These are phyloP conservation scores for Lepidurus packardi DNA, from an alignment of 1,140 invertebrate species.

Conservation along the genomic window DNA sequence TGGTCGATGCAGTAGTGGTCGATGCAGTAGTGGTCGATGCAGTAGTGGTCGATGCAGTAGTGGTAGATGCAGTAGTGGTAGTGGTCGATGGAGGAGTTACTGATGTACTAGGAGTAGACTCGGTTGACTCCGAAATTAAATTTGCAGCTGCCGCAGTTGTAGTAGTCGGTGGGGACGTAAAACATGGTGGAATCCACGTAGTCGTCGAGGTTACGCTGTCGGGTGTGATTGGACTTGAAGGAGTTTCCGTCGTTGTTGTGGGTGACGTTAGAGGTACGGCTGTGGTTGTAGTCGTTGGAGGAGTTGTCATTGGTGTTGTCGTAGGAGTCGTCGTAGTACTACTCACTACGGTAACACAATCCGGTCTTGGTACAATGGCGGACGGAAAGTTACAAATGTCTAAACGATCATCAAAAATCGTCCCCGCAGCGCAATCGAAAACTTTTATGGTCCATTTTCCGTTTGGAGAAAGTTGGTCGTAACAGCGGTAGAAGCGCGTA, in stretches of 20 bases:
- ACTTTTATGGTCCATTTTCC: conserved; percentile 53
- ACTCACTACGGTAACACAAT: background rate
- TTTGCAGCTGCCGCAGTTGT: background rate
- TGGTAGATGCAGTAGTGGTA: background rate
- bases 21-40: too few species aligned
- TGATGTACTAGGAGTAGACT: background rate
- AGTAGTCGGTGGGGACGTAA: background rate
- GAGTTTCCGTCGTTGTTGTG: background rate
- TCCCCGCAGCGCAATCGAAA: conserved; percentile 44
- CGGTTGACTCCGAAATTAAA: background rate
- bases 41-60: background rate
- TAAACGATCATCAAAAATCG: conserved; percentile 45
- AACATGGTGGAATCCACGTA: background rate
- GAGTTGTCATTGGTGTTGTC: background rate
- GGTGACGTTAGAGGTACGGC: background rate
- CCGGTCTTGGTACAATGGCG: conserved; percentile 27
- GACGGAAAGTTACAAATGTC: conserved; percentile 38
- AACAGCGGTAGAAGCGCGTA: conserved; percentile 65
- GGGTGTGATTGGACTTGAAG: background rate
- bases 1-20: background rate
- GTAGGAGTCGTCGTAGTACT: conserved; percentile 2
- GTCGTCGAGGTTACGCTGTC: background rate
- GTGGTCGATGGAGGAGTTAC: background rate
- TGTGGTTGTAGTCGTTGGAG: background rate
- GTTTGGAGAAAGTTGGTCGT: conserved; percentile 52